phyloP scores from a whole-genome alignment of 2,113 vertebrate genomes.

The Cebidichthys violaceus region DNA sequence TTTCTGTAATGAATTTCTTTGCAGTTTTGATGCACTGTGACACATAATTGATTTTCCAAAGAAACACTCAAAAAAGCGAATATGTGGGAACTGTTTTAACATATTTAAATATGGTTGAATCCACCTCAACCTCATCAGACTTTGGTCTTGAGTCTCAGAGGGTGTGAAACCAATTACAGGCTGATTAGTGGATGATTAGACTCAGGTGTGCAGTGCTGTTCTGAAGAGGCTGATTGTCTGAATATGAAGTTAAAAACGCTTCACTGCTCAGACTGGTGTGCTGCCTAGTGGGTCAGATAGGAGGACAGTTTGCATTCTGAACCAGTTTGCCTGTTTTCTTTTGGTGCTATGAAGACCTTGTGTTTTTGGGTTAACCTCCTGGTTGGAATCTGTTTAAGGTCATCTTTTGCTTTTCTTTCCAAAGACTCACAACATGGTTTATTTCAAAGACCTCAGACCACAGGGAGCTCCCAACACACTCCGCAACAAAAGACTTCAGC shows the following conservation, averaged over 20 bases:
- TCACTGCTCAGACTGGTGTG: fast-evolving
- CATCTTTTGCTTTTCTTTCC: constrained; percentile 21
- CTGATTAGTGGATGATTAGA: constrained; percentile 36
- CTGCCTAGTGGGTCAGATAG: constrained; percentile 31
- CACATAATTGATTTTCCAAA: not conserved
- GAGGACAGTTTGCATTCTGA: not conserved
- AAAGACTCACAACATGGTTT: too few species aligned
- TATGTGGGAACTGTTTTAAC: too few species aligned
- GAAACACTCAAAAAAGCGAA: not conserved
- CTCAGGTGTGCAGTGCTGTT: constrained; percentile 53
- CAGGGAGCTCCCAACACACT: not conserved
- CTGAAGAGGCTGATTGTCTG: constrained; percentile 7
- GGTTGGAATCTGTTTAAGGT: constrained; percentile 14
- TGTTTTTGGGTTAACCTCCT: constrained; percentile 18
- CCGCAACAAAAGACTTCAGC: not conserved
- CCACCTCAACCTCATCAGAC: not conserved
- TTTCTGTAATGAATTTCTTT: too few species aligned
- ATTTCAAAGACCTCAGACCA: not conserved
- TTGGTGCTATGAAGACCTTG: constrained; percentile 36
- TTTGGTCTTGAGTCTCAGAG: not conserved
- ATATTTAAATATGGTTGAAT: not conserved
- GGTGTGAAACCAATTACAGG: not conserved
- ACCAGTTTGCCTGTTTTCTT: not conserved
- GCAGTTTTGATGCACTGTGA: not conserved
- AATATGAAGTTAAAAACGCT: constrained; percentile 1